Evolutionary conservation across 2,113 vertebrate genomes (phyloP), one percentile per base, ranked within the genome.

Genomic region (Gallinago jamesoni): DNA sequence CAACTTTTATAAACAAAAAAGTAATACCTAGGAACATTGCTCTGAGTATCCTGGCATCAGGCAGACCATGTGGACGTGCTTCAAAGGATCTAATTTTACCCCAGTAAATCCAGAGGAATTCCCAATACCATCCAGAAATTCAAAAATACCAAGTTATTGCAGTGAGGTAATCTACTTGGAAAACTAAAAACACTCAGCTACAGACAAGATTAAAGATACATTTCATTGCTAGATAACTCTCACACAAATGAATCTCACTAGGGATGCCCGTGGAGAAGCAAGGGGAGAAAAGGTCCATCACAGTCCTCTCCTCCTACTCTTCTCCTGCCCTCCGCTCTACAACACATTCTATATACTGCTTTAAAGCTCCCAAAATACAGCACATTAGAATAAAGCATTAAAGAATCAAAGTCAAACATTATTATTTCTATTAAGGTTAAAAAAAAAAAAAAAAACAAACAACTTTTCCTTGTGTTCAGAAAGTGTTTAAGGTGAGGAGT

Each of bases 41-140:
- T 78, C 55, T 63, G 56, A 94, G 77, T 59, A 84, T 62, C 53
- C 66, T 56, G 7, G 25, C 80, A 80, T 52, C 63, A 70, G 37
- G 89, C 41, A 89, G 59, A 74, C n/a, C 62, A 78, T 0, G 3
- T 18, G 23, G 35, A 92, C 74, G n/a, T 0, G 2, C 83, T 73
- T 93, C 79, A 88, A 83, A 93, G 50, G 27, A 70, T 47, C 47
- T 87, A 41, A 63, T 72, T 93, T 89, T 84, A 94, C 28, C 22
- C 31, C 48, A 53, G 52, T 79, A 79, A 93, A 88, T 84, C 69
- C 80, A 82, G 62, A 92, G 39, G 83, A 89, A 92, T 91, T 82
- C 80, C 77, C 41, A 90, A 69, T 25, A 84, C 18, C 15, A 79
- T 68, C 80, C 53, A 94, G 69, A 94, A 93, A 93, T 39, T 82